Base-by-base conservation (phyloP, 2,113 vertebrate genomes). In the Melanostigma gelatinosum region DNA sequence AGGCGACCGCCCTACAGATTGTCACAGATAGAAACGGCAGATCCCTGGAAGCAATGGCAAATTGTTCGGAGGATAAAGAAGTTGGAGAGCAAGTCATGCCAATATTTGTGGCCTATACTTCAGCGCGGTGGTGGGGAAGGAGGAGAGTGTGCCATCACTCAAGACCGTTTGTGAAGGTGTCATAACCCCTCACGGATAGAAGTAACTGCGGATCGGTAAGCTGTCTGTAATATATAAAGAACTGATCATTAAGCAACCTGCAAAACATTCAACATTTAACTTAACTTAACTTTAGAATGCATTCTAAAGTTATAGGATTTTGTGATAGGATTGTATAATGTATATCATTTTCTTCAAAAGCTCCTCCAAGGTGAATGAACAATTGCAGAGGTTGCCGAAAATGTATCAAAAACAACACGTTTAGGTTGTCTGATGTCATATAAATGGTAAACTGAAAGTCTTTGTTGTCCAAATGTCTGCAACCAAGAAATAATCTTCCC, bases 11-110 rank as follows among this genome's bases (percentile, higher is more conserved):
- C 88, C 90, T 82, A 79, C 77, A 91, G 90, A 93, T 92, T 93
- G 94, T 92, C 88, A 90, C 90, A 83, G 89, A 94, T 93, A 92
- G 87, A 93, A 87, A 91, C 76, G 89, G 84, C 60, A 86, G 84
- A 91, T 83, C 78, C 83, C 80, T 77, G 75, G 84, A 92, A 91
- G 93, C 90, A 85, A 81, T 88, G 86, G 91, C 90, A 93, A 91
- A 90, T 89, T 92, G 88, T 89, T 91, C 90, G 66, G 85, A 85
- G 55, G 80, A 83, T 75, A 77, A 74, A 88, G 55, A 82, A 87
- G 75, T 57, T 85, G 67, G 81, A 84, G 79, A 91, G 75, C 8
- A 24, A 80, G 85, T 70, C 68, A 72, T 84, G 84, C 65, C 87
- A 85, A 86, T 92, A 87, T 89, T 77, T 64, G 48, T 83, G 84